Evolutionary conservation across 1,140 invertebrate genomes (phyloP).

Genomic region (Drosophila sturtevanti): DNA sequence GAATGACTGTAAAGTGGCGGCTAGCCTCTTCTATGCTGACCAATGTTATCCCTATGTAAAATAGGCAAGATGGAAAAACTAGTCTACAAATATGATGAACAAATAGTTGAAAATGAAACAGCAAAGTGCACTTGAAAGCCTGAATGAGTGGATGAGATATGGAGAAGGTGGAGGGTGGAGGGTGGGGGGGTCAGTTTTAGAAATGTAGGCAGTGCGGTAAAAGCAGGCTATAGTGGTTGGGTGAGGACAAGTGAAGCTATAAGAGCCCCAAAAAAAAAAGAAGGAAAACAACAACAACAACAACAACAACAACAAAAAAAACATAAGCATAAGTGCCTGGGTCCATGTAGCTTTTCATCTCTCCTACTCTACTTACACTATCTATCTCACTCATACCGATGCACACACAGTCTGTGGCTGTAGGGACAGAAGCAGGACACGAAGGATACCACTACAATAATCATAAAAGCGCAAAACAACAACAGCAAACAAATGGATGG

Average conservation of each 20-base stretch:
- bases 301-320: constrained; percentile 15
- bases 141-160: constrained; percentile 25
- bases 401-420: background rate
- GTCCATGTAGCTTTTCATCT: constrained; percentile 5
- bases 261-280: constrained; percentile 58
- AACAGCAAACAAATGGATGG: constrained; percentile 34
- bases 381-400: background rate
- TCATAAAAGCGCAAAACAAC: constrained; percentile 78
- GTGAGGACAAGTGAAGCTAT: constrained; percentile 34
- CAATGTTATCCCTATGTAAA: constrained; percentile 5
- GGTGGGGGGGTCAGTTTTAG: background rate
- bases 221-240: background rate
- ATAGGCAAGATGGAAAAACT: constrained; percentile 26
- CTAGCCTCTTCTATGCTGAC: background rate
- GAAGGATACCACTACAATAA: constrained; percentile 71
- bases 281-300: background rate
- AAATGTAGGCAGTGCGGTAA: background rate
- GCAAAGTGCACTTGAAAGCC: constrained; percentile 74
- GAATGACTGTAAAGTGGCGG: background rate
- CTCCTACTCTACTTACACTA: background rate
- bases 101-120: constrained; percentile 79
- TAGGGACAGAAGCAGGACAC: constrained; percentile 27
- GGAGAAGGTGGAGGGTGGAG: constrained; percentile 14
- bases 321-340: constrained; percentile 70
- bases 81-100: constrained; percentile 77